Evolutionary conservation across 1,140 invertebrate genomes (phyloP).

Genomic region (Planococcus citri): DNA sequence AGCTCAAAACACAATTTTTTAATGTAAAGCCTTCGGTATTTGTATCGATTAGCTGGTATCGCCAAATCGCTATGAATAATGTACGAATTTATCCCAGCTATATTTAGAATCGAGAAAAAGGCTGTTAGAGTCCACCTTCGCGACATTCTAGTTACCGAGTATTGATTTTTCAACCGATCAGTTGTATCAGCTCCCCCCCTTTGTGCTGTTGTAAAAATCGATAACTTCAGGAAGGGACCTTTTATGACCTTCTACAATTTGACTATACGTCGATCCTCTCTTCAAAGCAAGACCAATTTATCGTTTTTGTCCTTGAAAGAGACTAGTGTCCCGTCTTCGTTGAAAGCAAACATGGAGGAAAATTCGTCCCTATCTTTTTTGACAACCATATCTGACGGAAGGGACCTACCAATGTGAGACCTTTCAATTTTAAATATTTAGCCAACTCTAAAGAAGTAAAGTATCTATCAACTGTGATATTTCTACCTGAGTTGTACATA

Average conservation of each 20-base stretch:
- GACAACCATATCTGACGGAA: background rate
- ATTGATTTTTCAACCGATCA: constrained; percentile 14
- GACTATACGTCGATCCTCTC: background rate
- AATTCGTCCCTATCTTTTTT: background rate
- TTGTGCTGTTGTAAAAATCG: constrained; percentile 27
- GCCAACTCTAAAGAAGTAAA: constrained; percentile 30
- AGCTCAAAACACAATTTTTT: no score
- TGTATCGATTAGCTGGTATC: no score
- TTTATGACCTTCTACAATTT: background rate
- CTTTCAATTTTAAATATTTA: constrained; percentile 29
- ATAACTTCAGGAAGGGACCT: constrained; percentile 27
- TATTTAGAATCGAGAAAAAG: constrained; percentile 20
- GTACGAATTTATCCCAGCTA: constrained; percentile 15
- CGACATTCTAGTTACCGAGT: constrained; percentile 24
- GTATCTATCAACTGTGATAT: constrained; percentile 34
- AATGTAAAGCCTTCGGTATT: no score
- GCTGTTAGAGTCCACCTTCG: constrained; percentile 25
- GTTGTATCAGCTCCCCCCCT: constrained; percentile 18
- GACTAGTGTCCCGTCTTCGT: no score
- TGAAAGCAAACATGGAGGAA: background rate
- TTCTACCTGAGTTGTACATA: constrained; percentile 28
- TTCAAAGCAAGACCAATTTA: constrained; percentile 12
- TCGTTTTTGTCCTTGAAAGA: constrained; percentile 15
- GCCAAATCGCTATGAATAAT: constrained; percentile 12
- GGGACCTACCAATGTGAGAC: constrained; percentile 20